A percentile compares a stretch with the other conserved stretches of the same genome.
Conservation (phyloP, 2,113 vertebrate species). For the Callaeas wilsoni region DNA sequence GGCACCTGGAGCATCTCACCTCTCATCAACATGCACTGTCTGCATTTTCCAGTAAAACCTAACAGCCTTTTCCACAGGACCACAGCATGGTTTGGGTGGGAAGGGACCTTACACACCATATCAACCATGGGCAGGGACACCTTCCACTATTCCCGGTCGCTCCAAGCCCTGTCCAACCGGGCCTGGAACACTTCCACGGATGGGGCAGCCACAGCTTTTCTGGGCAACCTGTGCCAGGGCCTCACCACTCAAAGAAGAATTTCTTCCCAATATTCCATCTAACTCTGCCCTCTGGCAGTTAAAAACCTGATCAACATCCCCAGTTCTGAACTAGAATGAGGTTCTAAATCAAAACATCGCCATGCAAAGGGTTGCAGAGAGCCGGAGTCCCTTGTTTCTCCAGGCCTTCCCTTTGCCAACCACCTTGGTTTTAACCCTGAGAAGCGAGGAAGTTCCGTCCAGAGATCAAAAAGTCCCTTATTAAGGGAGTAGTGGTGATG, state of each 20-base stretch:
- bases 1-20: background rate
- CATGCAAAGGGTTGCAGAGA: background rate
- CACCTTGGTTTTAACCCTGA: background rate
- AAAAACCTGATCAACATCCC: background rate
- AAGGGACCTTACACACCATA: background rate
- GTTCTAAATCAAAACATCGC: background rate
- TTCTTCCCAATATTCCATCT: background rate
- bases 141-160: fast-evolving
- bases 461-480: background rate
- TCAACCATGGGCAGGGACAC: background rate
- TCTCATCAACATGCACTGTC: background rate
- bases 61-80: background rate
- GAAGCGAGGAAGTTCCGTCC: background rate
- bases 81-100: background rate
- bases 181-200: background rate
- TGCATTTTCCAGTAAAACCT: background rate
- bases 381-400: background rate
- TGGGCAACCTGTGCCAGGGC: fast-evolving
- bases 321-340: background rate
- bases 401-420: background rate
- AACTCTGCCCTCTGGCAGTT: background rate
- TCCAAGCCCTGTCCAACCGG: fast-evolving
- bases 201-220: background rate
- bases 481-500: background rate
- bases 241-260: background rate